Conservation (phyloP, 2,113 vertebrate species). For the Microcebus tavaratra region DNA sequence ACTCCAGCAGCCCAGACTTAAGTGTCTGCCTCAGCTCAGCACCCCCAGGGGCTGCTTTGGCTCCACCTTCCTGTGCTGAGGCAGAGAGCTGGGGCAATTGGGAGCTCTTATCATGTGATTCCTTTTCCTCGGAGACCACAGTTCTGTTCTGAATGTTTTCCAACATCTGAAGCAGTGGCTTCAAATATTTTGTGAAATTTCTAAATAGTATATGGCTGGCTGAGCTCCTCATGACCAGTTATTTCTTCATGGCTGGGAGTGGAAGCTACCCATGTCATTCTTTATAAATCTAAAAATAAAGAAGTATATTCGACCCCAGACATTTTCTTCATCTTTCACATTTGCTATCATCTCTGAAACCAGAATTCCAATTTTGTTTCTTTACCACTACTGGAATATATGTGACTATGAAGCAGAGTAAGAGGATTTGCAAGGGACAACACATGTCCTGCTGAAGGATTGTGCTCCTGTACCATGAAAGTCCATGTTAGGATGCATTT, state of each 20-base stretch:
- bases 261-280: not conserved
- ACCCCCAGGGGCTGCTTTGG: not conserved
- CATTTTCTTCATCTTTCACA: conserved; percentile 8
- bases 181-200: conserved; percentile 19
- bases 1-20: not conserved
- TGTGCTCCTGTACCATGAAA: not conserved
- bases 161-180: not conserved
- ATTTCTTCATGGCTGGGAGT: not conserved
- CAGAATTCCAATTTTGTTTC: conserved; percentile 39
- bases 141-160: not conserved
- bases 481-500: not conserved
- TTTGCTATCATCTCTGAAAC: conserved; percentile 10
- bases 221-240: not conserved
- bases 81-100: not conserved
- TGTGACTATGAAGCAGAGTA: not conserved
- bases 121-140: not conserved
- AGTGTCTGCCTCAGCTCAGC: not conserved
- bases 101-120: not conserved
- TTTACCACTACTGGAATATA: not conserved
- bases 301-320: not conserved
- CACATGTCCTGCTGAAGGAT: not conserved
- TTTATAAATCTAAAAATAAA: not conserved
- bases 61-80: not conserved
- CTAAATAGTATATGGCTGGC: not conserved
- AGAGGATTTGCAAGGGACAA: not conserved